Evolutionary conservation across 2,113 vertebrate species (phyloP).

Genomic region (Ceratotherium simum): DNA sequence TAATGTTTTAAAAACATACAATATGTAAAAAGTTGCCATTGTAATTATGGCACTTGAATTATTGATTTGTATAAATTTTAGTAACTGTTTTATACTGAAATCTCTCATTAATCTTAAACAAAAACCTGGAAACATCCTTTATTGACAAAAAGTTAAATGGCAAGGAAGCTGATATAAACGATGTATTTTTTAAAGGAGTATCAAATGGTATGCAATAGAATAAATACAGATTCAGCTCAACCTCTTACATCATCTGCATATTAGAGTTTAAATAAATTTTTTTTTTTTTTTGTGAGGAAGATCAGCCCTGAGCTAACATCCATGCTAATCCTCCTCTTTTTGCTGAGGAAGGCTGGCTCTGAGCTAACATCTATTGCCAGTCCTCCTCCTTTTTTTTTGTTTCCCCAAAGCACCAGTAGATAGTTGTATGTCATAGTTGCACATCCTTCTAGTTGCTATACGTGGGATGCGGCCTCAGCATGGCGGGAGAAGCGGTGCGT

Average conservation of each 20-base stretch:
- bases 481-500: no score
- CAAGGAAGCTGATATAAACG: not conserved
- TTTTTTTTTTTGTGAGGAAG: no score
- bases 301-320: no score
- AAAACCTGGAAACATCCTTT: not conserved
- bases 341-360: no score
- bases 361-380: no score
- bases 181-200: not conserved
- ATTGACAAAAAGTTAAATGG: not conserved
- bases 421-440: no score
- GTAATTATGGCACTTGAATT: not conserved
- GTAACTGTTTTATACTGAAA: not conserved
- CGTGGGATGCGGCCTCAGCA: no score
- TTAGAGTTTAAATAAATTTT: not conserved
- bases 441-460: no score
- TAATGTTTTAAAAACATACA: not conserved
- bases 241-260: not conserved
- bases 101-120: conserved; percentile 13
- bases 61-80: not conserved
- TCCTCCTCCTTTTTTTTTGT: no score
- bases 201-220: not conserved
- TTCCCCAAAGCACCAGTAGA: no score
- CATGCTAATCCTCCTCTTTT: no score
- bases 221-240: not conserved
- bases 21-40: not conserved